phyloP scores from a whole-genome alignment of 2,888 invertebrate species.

The Octodonta nipae region DNA sequence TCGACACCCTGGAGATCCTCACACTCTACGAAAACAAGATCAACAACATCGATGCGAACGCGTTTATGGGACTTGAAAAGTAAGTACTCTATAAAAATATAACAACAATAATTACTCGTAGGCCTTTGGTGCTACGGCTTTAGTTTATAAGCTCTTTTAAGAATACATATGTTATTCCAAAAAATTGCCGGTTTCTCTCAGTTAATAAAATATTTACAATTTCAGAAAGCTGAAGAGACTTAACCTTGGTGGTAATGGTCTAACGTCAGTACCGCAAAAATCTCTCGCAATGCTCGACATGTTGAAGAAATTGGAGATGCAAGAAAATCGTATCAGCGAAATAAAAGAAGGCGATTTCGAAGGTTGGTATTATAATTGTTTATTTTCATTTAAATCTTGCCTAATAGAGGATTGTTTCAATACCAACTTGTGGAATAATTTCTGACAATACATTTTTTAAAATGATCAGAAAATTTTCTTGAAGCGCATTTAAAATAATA shows the following conservation, averaged over 20 bases:
- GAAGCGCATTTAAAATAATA: no score
- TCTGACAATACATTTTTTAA: not conserved
- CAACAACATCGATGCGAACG: slow-evolving; percentile 62
- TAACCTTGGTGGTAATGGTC: slow-evolving; percentile 73
- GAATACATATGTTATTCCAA: no score
- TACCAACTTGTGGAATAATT: no score
- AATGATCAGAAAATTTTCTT: no score
- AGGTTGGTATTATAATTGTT: slow-evolving; percentile 41
- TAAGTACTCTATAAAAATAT: slow-evolving; percentile 42
- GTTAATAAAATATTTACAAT: no score
- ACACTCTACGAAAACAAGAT: slow-evolving; percentile 79
- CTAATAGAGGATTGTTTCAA: no score
- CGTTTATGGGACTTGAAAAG: slow-evolving; percentile 79
- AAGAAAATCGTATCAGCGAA: slow-evolving; percentile 65
- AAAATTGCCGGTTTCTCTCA: no score
- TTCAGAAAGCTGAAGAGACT: slow-evolving; percentile 64
- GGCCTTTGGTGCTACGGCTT: no score
- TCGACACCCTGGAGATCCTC: slow-evolving; percentile 75
- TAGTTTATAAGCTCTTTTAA: no score
- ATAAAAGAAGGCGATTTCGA: slow-evolving; percentile 76
- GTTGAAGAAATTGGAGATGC: slow-evolving; percentile 75
- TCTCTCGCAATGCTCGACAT: slow-evolving; percentile 68
- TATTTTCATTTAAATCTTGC: no score
- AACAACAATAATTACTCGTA: no score
- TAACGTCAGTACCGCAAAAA: slow-evolving; percentile 63